Evolutionary conservation across 1,140 invertebrate species (phyloP).

Genomic region (Nasonia vitripennis): DNA sequence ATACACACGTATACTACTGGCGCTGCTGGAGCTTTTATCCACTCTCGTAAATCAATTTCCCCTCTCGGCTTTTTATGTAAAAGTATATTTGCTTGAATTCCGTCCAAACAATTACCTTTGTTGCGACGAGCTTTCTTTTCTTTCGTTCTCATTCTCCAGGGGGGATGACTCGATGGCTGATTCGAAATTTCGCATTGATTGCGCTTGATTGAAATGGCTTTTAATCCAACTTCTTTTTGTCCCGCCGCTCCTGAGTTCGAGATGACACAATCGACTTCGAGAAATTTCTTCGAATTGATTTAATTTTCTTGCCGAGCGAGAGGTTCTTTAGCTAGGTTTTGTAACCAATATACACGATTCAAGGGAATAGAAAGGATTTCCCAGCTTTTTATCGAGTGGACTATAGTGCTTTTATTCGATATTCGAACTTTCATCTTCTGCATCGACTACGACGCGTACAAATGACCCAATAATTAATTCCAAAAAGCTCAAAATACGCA

Average conservation of each 20-base stretch:
- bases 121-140: neutral
- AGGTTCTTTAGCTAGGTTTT: neutral
- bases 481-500: neutral
- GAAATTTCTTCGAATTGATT: neutral
- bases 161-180: neutral
- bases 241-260: too few relatives aligned
- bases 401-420: too few relatives aligned
- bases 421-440: too few relatives aligned
- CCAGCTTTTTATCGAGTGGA: neutral
- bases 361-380: neutral
- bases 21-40: conserved; percentile 9
- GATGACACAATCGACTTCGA: neutral
- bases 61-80: conserved; percentile 6
- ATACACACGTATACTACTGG: neutral
- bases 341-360: neutral
- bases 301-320: neutral
- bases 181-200: neutral
- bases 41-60: conserved; percentile 39
- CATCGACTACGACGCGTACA: too few relatives aligned
- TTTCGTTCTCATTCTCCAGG: neutral
- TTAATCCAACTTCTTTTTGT: neutral
- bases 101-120: conserved; percentile 19
- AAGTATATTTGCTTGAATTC: conserved; percentile 28
- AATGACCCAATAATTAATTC: too few relatives aligned
- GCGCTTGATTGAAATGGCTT: neutral